Evolutionary conservation across 1,140 invertebrate genomes (phyloP).

Genomic region (Ptiloglossa arizonensis): DNA sequence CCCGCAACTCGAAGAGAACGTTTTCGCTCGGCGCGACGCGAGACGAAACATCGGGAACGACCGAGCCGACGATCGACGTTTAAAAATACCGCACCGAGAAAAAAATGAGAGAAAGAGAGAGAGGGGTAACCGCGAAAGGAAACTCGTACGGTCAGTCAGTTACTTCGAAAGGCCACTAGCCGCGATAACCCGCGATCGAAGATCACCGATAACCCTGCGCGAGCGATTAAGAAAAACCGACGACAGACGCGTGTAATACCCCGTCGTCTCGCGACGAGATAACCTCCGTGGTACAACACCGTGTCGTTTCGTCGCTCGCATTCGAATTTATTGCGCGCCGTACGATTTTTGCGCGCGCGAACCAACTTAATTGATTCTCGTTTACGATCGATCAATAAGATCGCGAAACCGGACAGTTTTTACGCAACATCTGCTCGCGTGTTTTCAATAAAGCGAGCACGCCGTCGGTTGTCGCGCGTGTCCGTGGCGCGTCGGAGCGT

Average conservation of each 20-base stretch:
- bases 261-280: conserved; percentile 14
- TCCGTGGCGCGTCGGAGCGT: too few species aligned
- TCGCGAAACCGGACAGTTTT: too few species aligned
- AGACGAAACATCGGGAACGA: background rate
- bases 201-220: conserved; percentile 30
- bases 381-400: conserved; percentile 23
- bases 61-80: background rate
- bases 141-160: background rate
- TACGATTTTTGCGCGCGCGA: too few species aligned
- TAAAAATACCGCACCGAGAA: too few species aligned
- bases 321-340: conserved; percentile 2
- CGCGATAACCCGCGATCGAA: conserved; percentile 28
- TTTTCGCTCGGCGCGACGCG: background rate
- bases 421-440: too few species aligned
- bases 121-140: background rate
- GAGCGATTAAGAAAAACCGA: conserved; percentile 17
- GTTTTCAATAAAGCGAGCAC: background rate
- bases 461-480: background rate
- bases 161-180: conserved; percentile 10
- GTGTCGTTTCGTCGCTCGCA: background rate
- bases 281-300: background rate
- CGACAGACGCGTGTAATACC: conserved; percentile 34
- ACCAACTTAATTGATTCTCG: conserved; percentile 12
- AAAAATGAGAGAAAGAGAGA: background rate
- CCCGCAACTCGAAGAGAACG: too few species aligned